Evolutionary conservation across 1,140 invertebrate species (phyloP), one percentile per base, ranked within the genome.

Genomic region (Chironomus striatipennis): DNA sequence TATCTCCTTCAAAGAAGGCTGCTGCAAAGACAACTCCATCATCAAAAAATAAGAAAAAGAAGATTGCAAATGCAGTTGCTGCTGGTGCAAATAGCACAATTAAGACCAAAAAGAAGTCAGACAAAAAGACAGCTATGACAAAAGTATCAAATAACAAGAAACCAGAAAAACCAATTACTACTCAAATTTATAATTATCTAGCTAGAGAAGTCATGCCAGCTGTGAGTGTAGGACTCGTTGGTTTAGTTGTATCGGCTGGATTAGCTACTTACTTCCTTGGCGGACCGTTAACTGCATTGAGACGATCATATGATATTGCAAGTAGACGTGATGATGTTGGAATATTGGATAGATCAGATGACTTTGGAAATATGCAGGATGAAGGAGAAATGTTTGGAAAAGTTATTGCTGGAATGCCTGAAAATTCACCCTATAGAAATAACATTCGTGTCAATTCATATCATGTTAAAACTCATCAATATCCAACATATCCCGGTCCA

Each of bases 181-280:
- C 89, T 0, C 88, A 91, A 80, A 88, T 93, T 42, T 93, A 92
- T 77, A 92, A 91, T 78, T 93, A 91, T 77, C 80, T 93, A 20
- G 90, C 90, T 8, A 84, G 90, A 77, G 91, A 92, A 84, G 89
- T 93, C 0, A 91, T 93, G 88, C 90, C 90, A 0, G 90, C 88
- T 74, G 89, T 93, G 17, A 90, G 91, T 18, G 88, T 93, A 1
- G 90, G 91, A 78, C 81, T 92, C 18, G 87, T 92, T 17, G 90
- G 90, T 7, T 79, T 92, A 47, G 88, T 90, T 64, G 85, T 91
- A 12, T 85, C 89, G 43, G 87, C 89, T 12, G 91, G 91, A 15
- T 80, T 93, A 42, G 90, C 90, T 34, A 89, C 90, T 42, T 90
- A 92, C 75, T 90, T 92, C 78, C 82, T 92, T 12, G 74, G 73